Evolutionary conservation across 2,797 vertebrate species (phyloP).

Genomic region (Caiman crocodilus): DNA sequence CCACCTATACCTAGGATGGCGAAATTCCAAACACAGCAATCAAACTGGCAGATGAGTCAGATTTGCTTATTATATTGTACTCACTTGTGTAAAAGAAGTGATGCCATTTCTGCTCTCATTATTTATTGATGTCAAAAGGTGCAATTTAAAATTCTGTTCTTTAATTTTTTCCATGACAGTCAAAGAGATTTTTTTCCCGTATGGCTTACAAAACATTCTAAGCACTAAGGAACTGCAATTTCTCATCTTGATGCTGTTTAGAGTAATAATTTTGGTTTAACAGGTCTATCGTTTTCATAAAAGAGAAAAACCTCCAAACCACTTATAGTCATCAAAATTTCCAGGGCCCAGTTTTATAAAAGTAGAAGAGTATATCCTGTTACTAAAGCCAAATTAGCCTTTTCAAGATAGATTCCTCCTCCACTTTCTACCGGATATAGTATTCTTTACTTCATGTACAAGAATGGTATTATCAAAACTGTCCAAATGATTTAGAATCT

Average conservation of each 20-base stretch:
- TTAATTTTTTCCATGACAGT: constrained; percentile 41
- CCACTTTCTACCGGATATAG: rapidly evolving
- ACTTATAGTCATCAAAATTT: background rate
- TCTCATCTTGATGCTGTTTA: constrained; percentile 30
- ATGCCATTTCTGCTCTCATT: constrained; percentile 46
- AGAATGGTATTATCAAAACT: background rate
- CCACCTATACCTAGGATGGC: constrained; percentile 8
- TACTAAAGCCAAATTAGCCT: background rate
- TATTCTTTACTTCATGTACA: background rate
- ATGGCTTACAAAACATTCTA: constrained; percentile 61
- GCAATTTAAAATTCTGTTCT: constrained; percentile 62
- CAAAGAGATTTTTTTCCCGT: constrained; percentile 5
- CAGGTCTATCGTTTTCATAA: background rate
- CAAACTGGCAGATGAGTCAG: constrained; percentile 62
- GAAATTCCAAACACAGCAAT: constrained; percentile 70
- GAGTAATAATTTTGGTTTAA: constrained; percentile 53
- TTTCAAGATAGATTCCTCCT: background rate
- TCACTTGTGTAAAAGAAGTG: constrained; percentile 41
- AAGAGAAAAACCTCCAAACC: background rate
- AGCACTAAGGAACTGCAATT: constrained; percentile 47
- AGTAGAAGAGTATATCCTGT: background rate
- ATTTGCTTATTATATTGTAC: constrained; percentile 57
- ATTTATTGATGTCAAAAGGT: constrained; percentile 66
- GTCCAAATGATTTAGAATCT: background rate
- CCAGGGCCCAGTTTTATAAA: background rate